Evolutionary conservation across 2,113 vertebrate species (phyloP).

Genomic region (Plestiodon gilberti): DNA sequence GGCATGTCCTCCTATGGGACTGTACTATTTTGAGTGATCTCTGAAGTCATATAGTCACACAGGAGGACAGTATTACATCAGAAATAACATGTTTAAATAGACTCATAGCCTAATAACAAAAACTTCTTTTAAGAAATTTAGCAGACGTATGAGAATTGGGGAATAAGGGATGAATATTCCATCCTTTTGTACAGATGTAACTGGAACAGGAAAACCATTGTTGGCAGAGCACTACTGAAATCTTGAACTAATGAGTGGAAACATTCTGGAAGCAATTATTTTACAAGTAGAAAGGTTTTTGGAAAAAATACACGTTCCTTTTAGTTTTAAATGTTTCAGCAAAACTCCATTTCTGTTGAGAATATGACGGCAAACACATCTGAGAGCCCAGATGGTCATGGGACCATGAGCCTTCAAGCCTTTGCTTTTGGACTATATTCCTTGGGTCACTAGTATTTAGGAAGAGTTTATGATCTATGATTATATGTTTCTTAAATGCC

Average conservation of each 20-base stretch:
- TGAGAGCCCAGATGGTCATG: background rate
- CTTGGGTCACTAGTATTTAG: background rate
- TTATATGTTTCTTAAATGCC: background rate
- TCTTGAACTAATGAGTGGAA: conserved; percentile 44
- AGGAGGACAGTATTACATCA: background rate
- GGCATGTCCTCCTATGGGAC: background rate
- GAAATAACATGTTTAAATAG: background rate
- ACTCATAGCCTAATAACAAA: conserved; percentile 21
- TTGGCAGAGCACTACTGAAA: conserved; percentile 40
- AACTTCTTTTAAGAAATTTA: conserved; percentile 43
- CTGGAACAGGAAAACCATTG: conserved; percentile 49
- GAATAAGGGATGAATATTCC: conserved; percentile 48
- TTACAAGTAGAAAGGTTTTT: conserved; percentile 9
- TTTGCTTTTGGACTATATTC: background rate
- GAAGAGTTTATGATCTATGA: background rate
- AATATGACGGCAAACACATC: conserved; percentile 6
- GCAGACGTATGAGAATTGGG: background rate
- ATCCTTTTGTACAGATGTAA: conserved; percentile 39
- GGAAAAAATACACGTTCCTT: conserved; percentile 26
- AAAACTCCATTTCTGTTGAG: conserved; percentile 21
- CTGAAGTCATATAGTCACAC: background rate
- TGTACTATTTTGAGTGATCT: background rate
- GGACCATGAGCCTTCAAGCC: conserved; percentile 11
- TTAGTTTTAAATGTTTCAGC: conserved; percentile 29
- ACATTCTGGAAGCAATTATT: conserved; percentile 47